Evolutionary conservation across 2,797 vertebrate species (phyloP), one percentile per base, ranked within the genome.

Genomic region (Epinephelus awoara): DNA sequence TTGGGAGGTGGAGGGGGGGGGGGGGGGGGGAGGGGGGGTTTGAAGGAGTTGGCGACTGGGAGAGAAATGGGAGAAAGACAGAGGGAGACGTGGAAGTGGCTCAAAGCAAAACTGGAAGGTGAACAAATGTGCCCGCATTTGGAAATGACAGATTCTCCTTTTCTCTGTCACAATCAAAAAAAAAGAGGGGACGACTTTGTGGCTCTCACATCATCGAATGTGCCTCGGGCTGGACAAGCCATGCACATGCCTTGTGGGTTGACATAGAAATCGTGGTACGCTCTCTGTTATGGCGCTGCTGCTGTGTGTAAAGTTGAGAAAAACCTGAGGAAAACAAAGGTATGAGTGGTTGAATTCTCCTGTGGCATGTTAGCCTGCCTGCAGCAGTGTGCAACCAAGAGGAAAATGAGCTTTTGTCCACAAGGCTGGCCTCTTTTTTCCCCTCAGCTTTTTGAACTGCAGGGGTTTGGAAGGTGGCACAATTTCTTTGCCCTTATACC

Each of bases 341-440:
- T 93, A 89, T 91, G 93, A 92, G 90, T 89, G 91, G 86, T 83
- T 88, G 90, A 92, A 92, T 92, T 91, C 90, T 93, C 92, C 79
- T 77, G 92, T 92, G 92, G 92, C 89, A 91, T 92, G 90, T 93
- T 92, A 91, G 89, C 90, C 82, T n/a, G 89, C 91, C 91, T 85
- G 90, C 90, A 92, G 91, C 90, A 92, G 92, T 88, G 92, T 92
- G 92, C 94, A 93, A 93, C 92, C 91, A 94, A 92, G 91, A 93
- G 93, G 92, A 94, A 94, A 94, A 94, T 94, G 88, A 93, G 93
- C 91, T 94, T 93, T 93, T 92, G 92, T 91, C 92, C 91, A 93
- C 91, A 88, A 92, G 90, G 89, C 91, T 93, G 86, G 87, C 27
- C 87, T 83, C 82, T 84, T 87, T 90, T 81, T 89, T 82, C 63